Evolutionary conservation across 2,888 invertebrate species (phyloP), one percentile per base, ranked within the genome.

Genomic region (Netelia fuscicornis): DNA sequence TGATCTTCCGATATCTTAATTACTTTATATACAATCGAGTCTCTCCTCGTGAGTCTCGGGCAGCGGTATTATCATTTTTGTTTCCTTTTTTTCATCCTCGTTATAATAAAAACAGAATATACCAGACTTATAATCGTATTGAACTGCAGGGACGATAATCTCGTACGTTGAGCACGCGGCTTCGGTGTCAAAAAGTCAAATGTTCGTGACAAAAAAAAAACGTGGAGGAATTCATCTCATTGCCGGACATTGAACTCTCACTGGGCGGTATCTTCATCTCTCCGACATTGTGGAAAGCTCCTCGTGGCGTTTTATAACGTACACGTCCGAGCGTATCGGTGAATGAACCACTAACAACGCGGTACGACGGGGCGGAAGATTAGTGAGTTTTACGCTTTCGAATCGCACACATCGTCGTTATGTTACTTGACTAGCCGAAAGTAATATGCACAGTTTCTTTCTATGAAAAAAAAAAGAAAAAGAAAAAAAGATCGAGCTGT

Each of bases 351-450:
- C 60, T 76, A 82, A 84, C 84, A 80, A 81, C 75, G 65, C 75
- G 65, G 44, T 17, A n/a, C 37, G 37, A 6, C 37, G 30, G 13
- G 37, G 23, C 11, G 42, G 3, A 23, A n/a, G 52, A 70, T 78
- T 81, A 54, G 52, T 67, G 60, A 79, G 79, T 79, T 82, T 79
- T 71, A 64, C 85, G 79, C 85, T 82, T 85, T 85, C 85, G 81
- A 85, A 85, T 64, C 48, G 48, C 48, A 48, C 13, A 48, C 13
- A 23, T 83, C 67, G 42, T 77, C 64, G 65, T 85, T 72, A 76
- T 58, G 20, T 82, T 80, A 83, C 80, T 83, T 85, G 85, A 85
- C 85, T 85, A 85, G 82, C 85, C 85, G 82, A 85, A 85, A 80
- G 82, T 83, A 82, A 77, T 60, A 68, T 85, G 68, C 71, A 72